Percentiles rank a stretch among this genome's conserved stretches.
These are phyloP conservation scores for Muscicapa striata DNA, from an alignment of 2,797 vertebrate species.

Conservation along the genomic window DNA sequence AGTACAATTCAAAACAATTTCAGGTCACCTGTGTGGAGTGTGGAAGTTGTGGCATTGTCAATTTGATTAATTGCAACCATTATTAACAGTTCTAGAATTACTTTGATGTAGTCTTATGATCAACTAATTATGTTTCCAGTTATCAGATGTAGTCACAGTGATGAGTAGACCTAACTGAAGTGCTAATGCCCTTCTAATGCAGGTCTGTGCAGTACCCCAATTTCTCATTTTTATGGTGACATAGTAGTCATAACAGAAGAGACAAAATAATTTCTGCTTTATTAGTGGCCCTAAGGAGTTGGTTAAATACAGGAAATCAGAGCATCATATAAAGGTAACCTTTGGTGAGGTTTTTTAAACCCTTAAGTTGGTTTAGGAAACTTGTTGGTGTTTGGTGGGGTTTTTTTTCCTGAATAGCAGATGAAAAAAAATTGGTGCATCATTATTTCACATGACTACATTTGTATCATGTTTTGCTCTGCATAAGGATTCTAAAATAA, in stretches of 20 bases:
- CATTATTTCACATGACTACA: not conserved
- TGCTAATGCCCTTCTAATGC: constrained; percentile 22
- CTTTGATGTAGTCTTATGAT: constrained; percentile 51
- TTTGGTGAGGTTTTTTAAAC: not conserved
- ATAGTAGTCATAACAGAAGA: not conserved
- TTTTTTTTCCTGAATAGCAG: not conserved
- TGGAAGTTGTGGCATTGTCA: not conserved
- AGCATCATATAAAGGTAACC: not conserved
- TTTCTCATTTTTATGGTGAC: constrained; percentile 9
- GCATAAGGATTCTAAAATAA: not conserved
- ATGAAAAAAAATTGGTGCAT: not conserved
- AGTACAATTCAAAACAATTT: constrained; percentile 31
- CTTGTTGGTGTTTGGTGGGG: not conserved
- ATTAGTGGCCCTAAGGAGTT: constrained; percentile 1
- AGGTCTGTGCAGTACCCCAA: not conserved
- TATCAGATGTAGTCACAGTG: constrained; percentile 54
- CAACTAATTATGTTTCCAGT: constrained; percentile 59
- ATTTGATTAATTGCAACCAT: constrained; percentile 30
- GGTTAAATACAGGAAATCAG: constrained; percentile 21
- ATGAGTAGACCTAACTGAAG: constrained; percentile 62
- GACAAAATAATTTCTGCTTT: not conserved
- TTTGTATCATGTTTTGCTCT: not conserved
- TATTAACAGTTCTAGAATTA: constrained; percentile 53
- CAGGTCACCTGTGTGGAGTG: not conserved
- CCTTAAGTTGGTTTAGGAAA: not conserved